These are phyloP conservation scores for Alca torda DNA, from an alignment of 2,797 vertebrate genomes.

Conservation along the genomic window DNA sequence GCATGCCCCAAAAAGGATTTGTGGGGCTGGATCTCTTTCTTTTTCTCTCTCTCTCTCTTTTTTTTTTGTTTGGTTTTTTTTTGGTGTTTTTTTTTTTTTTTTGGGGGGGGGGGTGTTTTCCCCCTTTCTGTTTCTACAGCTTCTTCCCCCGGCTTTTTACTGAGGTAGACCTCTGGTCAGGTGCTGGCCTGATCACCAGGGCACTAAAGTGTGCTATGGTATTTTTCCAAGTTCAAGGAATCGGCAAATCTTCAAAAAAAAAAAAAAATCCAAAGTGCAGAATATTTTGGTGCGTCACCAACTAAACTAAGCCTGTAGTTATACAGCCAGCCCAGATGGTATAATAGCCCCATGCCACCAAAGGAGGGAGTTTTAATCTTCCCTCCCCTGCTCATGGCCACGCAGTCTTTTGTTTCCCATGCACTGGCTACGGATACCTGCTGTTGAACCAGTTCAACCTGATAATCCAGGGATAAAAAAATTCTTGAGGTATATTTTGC, in stretches of 20 bases:
- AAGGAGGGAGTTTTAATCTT: not conserved
- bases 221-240: not conserved
- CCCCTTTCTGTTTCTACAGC: not conserved
- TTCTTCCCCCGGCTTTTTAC: too few species aligned
- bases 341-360: not conserved
- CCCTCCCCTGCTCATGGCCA: not conserved
- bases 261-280: not conserved
- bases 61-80: not conserved
- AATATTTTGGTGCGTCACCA: fast-evolving
- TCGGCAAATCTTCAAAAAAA: not conserved
- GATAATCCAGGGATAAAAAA: not conserved
- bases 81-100: too few species aligned
- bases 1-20: not conserved
- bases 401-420: not conserved
- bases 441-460: not conserved
- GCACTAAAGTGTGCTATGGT: not conserved
- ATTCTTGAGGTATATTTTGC: not conserved
- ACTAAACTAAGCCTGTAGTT: not conserved
- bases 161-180: not conserved
- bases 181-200: not conserved
- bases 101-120: too few species aligned
- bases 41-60: not conserved
- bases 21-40: not conserved
- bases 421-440: not conserved
- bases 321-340: not conserved